Evolutionary conservation across 1,140 invertebrate species (phyloP).

Genomic region (Dendrolimus kikuchii): DNA sequence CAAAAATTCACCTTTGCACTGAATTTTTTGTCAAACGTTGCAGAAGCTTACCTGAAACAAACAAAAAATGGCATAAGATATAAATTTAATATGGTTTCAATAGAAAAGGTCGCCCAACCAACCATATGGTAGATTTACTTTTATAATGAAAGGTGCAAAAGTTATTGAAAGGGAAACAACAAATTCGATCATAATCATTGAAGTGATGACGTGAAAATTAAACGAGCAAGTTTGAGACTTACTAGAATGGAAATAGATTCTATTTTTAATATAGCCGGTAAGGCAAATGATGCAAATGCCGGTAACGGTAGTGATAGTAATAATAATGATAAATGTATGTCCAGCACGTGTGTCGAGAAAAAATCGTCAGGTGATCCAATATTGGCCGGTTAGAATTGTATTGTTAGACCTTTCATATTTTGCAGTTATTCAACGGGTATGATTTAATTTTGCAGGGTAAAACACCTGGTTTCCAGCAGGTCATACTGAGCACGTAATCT

Average conservation of each 20-base stretch:
- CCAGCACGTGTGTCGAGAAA: constrained; percentile 9
- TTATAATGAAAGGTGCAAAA: constrained; percentile 11
- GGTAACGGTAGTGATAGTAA: constrained; percentile 19
- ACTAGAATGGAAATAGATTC: neutral
- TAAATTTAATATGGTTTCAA: constrained; percentile 22
- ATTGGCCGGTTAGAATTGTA: too few species aligned
- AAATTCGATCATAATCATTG: constrained; percentile 16
- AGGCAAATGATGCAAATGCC: neutral
- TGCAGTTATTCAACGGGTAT: too few species aligned
- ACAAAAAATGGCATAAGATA: constrained; percentile 39
- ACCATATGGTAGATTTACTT: constrained; percentile 28
- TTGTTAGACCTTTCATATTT: too few species aligned
- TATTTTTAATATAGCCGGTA: neutral
- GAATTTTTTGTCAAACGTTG: constrained; percentile 22
- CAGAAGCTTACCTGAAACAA: constrained; percentile 38
- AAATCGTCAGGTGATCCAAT: too few species aligned
- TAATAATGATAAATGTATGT: constrained; percentile 12
- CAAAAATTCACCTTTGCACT: constrained; percentile 6
- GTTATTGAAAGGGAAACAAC: constrained; percentile 22
- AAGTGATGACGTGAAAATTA: constrained; percentile 1
- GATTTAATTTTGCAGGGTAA: too few species aligned
- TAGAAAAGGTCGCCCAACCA: constrained; percentile 29
- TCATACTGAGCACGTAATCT: too few species aligned
- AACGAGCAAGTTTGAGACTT: constrained; percentile 5
- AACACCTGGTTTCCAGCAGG: too few species aligned